phyloP scores from a whole-genome alignment of 2,888 invertebrate species.

The Cinara cedri region DNA sequence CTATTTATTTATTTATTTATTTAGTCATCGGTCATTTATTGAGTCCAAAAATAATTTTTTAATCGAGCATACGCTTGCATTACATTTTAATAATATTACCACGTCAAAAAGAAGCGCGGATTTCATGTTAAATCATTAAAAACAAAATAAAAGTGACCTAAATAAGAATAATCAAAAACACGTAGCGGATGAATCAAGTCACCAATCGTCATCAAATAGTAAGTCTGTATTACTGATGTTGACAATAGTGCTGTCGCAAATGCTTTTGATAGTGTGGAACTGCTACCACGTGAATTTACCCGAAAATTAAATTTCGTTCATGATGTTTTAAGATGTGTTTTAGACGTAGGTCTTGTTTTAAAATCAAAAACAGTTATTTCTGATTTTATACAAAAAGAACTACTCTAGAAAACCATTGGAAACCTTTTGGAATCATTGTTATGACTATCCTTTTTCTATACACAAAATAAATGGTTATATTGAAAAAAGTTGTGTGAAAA shows the following conservation, averaged over 20 bases:
- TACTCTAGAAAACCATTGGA: slow-evolving; percentile 19
- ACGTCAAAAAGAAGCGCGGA: slow-evolving; percentile 20
- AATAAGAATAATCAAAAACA: neutral
- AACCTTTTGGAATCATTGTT: neutral
- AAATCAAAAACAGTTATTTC: neutral
- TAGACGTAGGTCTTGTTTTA: too few species aligned
- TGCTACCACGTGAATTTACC: neutral
- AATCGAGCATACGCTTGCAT: too few species aligned
- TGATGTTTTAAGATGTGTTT: slow-evolving; percentile 3
- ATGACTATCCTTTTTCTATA: slow-evolving; percentile 26
- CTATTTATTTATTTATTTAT: neutral
- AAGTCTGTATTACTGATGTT: slow-evolving; percentile 12
- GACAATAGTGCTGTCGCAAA: slow-evolving; percentile 15
- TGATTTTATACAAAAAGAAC: slow-evolving; percentile 11
- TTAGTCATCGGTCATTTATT: neutral
- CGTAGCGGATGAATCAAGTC: slow-evolving; percentile 6
- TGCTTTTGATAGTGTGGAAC: slow-evolving; percentile 14
- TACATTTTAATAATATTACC: slow-evolving; percentile 13
- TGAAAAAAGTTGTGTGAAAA: slow-evolving; percentile 13
- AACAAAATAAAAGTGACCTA: slow-evolving; percentile 6
- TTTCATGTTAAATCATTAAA: slow-evolving; percentile 16
- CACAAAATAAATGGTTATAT: slow-evolving; percentile 18
- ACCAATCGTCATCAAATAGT: slow-evolving; percentile 18
- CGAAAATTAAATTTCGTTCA: neutral
- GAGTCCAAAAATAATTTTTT: neutral